phyloP scores from a whole-genome alignment of 2,113 vertebrate genomes.

The Quiscalus mexicanus region DNA sequence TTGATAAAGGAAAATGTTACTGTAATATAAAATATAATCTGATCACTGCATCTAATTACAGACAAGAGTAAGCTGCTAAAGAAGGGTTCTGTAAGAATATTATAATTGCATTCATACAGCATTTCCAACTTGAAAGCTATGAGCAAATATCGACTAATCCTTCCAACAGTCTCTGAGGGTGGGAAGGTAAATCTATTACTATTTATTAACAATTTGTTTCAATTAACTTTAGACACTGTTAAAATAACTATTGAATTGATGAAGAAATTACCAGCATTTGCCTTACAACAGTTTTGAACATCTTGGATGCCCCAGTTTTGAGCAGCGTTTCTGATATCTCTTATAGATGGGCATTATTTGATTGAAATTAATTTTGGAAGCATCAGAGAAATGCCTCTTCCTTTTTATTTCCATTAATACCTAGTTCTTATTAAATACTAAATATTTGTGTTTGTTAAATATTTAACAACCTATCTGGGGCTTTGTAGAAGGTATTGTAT shows the following conservation, averaged over 20 bases:
- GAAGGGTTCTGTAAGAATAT: slow-evolving; percentile 28
- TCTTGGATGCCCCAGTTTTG: not conserved
- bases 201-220: slow-evolving; percentile 62
- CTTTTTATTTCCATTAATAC: slow-evolving; percentile 38
- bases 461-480: slow-evolving; percentile 44
- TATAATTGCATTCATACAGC: slow-evolving; percentile 41
- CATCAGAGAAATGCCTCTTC: slow-evolving; percentile 6
- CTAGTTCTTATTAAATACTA: slow-evolving; percentile 58
- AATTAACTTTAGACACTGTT: slow-evolving; percentile 46
- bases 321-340: not conserved
- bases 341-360: not conserved
- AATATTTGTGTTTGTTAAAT: slow-evolving; percentile 62
- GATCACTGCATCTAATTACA: slow-evolving; percentile 54
- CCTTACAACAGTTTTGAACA: not conserved
- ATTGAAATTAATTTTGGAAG: not conserved
- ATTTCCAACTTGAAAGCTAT: slow-evolving; percentile 51
- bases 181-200: slow-evolving; percentile 62
- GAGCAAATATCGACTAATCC: slow-evolving; percentile 60
- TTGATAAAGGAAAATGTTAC: slow-evolving; percentile 39
- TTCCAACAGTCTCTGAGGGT: slow-evolving; percentile 9
- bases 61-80: slow-evolving; percentile 31
- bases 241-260: slow-evolving; percentile 15
- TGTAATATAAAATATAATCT: slow-evolving; percentile 44
- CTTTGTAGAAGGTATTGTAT: slow-evolving; percentile 45
- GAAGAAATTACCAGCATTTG: not conserved